Conservation (phyloP, 1,140 invertebrate genomes). For the Tenebrio molitor region DNA sequence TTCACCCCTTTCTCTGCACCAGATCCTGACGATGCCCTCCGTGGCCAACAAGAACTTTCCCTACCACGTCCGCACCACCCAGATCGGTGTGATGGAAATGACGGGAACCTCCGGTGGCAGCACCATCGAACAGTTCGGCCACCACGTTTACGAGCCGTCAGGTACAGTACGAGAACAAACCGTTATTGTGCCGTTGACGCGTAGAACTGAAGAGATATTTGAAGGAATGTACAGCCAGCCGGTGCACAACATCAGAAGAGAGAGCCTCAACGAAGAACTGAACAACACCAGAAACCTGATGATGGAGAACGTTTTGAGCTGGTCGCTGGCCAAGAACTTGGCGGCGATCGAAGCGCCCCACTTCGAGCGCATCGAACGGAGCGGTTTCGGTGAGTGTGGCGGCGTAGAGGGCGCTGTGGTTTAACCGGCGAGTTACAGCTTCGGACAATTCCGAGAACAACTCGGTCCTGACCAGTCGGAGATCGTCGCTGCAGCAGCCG, state of each 20-base stretch:
- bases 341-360: constrained; percentile 52
- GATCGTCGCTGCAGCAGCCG: constrained; percentile 7
- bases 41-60: constrained; percentile 89
- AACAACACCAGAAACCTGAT: constrained; percentile 48
- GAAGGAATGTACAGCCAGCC: constrained; percentile 60
- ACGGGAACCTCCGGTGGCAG: constrained; percentile 68
- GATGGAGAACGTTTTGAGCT: constrained; percentile 63
- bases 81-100: constrained; percentile 78
- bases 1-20: background rate
- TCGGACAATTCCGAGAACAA: constrained; percentile 51
- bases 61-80: constrained; percentile 87
- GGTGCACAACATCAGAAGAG: constrained; percentile 5
- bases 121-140: constrained; percentile 73
- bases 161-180: constrained; percentile 66
- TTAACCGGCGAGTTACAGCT: constrained; percentile 46
- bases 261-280: constrained; percentile 42
- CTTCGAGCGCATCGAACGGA: constrained; percentile 29
- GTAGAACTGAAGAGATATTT: constrained; percentile 66
- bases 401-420: background rate
- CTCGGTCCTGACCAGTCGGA: constrained; percentile 13
- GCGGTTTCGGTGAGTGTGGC: constrained; percentile 15
- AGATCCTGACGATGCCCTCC: constrained; percentile 85
- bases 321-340: constrained; percentile 62
- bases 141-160: constrained; percentile 74
- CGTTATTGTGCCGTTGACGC: constrained; percentile 72